These are phyloP conservation scores for Ochlodes sylvanus DNA, from an alignment of 2,888 invertebrate species.

Conservation along the genomic window DNA sequence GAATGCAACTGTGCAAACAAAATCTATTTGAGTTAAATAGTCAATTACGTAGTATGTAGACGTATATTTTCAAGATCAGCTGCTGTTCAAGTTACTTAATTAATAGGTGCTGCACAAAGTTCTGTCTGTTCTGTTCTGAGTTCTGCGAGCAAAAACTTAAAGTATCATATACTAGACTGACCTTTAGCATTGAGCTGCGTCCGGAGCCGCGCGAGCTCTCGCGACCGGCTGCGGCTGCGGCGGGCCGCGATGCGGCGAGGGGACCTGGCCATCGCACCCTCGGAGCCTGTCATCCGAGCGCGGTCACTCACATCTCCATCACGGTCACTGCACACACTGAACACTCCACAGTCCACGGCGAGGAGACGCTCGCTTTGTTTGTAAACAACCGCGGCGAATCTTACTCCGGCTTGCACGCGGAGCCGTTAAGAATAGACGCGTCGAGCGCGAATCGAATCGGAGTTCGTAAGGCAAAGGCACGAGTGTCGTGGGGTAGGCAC, in stretches of 20 bases:
- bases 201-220: constrained; percentile 68
- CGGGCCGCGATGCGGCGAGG: constrained; percentile 71
- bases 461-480: constrained; percentile 58
- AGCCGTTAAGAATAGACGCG: constrained; percentile 34
- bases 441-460: constrained; percentile 11
- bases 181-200: constrained; percentile 77
- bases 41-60: too few relatives aligned
- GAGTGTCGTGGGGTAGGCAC: constrained; percentile 64
- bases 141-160: too few relatives aligned
- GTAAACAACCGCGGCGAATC: constrained; percentile 43
- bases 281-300: constrained; percentile 14
- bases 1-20: too few relatives aligned
- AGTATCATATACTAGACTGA: constrained; percentile 47
- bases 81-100: too few relatives aligned
- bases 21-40: too few relatives aligned
- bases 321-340: constrained; percentile 42
- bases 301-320: constrained; percentile 34
- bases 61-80: too few relatives aligned
- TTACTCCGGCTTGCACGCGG: constrained; percentile 31
- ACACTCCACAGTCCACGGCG: constrained; percentile 40
- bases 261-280: constrained; percentile 70
- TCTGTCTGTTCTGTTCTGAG: too few relatives aligned
- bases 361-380: constrained; percentile 41
- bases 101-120: too few relatives aligned
- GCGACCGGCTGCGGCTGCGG: constrained; percentile 67